phyloP scores from a whole-genome alignment of 2,113 vertebrate species.

The Rhizomys pruinosus region DNA sequence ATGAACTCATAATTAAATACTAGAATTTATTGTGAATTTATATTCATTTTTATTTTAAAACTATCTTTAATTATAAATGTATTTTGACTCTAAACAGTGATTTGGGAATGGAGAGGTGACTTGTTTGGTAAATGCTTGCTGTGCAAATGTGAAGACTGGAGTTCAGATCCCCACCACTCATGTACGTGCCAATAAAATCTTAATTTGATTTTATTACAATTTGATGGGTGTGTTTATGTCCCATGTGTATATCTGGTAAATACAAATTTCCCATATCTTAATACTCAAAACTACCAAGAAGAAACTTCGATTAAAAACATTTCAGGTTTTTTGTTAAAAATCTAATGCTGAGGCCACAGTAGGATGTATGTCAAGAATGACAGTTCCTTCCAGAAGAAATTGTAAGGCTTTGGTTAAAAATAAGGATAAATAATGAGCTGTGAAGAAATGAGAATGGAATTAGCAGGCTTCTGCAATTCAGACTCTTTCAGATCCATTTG shows the following conservation, averaged over 20 bases:
- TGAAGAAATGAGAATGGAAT: slow-evolving; percentile 79
- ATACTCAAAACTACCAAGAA: neutral
- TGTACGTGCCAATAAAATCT: neutral
- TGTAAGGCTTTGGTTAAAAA: slow-evolving; percentile 72
- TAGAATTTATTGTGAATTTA: neutral
- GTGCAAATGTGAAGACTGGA: neutral
- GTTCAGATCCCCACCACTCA: neutral
- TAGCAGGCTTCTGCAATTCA: slow-evolving; percentile 66
- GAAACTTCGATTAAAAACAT: neutral
- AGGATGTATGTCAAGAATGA: slow-evolving; percentile 76
- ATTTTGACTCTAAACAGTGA: neutral
- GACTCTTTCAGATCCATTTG: slow-evolving; percentile 82
- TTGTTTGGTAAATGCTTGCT: neutral
- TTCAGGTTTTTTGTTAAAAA: slow-evolving; percentile 66
- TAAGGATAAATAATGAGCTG: slow-evolving; percentile 69
- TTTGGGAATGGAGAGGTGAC: neutral
- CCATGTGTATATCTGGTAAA: neutral
- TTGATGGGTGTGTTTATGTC: neutral
- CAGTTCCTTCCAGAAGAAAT: slow-evolving; percentile 68
- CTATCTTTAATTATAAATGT: neutral
- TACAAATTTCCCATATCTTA: slow-evolving; percentile 1
- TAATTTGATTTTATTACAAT: neutral
- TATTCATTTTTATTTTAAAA: neutral
- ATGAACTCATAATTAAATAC: neutral
- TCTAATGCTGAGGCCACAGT: slow-evolving; percentile 50